Conservation (phyloP, 2,113 vertebrate species). For the Globicephala melas region DNA sequence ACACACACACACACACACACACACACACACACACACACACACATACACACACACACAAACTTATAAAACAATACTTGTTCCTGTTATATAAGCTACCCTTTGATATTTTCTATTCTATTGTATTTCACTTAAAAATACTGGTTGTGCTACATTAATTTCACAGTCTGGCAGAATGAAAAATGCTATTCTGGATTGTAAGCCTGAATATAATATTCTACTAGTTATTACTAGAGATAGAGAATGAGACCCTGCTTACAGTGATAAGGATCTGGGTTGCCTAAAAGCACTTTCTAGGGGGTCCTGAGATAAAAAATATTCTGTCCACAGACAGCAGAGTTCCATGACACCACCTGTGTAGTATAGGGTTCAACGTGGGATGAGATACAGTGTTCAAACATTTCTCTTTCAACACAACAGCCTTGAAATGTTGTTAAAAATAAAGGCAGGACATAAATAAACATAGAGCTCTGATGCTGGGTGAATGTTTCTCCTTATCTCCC, state of each 20-base stretch:
- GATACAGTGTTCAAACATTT: background rate
- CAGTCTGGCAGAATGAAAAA: background rate
- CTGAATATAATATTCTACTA: background rate
- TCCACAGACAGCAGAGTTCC: background rate
- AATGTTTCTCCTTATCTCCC: background rate
- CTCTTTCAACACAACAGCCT: background rate
- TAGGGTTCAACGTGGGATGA: background rate
- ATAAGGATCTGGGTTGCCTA: background rate
- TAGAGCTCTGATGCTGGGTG: background rate
- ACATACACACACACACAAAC: background rate
- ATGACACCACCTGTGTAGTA: background rate
- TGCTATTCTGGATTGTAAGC: background rate
- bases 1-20: no score
- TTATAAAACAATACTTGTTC: background rate
- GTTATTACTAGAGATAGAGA: background rate
- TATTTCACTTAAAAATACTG: conserved; percentile 9
- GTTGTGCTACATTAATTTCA: background rate
- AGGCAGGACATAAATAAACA: conserved; percentile 5
- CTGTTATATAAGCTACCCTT: background rate
- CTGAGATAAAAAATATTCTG: background rate
- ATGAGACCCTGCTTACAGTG: no score
- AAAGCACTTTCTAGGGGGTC: background rate
- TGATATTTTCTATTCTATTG: background rate
- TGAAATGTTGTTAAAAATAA: conserved; percentile 48
- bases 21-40: background rate